phyloP scores from a whole-genome alignment of 2,888 invertebrate genomes.

The Athrips mouffetella region DNA sequence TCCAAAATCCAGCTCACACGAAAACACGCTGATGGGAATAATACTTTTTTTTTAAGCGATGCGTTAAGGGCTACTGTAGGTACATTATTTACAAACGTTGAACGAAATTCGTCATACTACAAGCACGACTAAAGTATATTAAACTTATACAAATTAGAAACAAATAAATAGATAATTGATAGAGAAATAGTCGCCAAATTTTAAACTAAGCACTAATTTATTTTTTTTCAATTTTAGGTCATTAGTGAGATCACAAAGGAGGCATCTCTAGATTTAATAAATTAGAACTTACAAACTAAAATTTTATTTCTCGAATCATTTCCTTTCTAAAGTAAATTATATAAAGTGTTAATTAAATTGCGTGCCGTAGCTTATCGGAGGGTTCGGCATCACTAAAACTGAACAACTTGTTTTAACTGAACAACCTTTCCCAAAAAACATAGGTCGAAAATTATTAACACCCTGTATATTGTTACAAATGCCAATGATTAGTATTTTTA shows the following conservation, averaged over 20 bases:
- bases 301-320: neutral
- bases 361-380: too few relatives aligned
- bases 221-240: constrained; percentile 20
- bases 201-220: constrained; percentile 15
- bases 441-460: too few relatives aligned
- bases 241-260: constrained; percentile 36
- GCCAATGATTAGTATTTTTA: neutral
- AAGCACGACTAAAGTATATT: neutral
- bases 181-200: constrained; percentile 4
- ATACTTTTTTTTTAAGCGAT: neutral
- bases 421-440: too few relatives aligned
- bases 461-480: neutral
- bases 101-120: neutral
- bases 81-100: too few relatives aligned
- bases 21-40: too few relatives aligned
- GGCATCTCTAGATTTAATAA: constrained; percentile 27
- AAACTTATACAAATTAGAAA: neutral
- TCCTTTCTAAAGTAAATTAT: too few relatives aligned
- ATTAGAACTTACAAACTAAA: constrained; percentile 4
- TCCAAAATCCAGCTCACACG: too few relatives aligned
- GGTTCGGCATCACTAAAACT: neutral
- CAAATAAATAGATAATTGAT: neutral
- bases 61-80: too few relatives aligned
- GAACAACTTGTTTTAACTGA: too few relatives aligned
- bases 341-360: too few relatives aligned